A percentile compares a stretch with the other conserved stretches of the same genome.
phyloP scores from a whole-genome alignment of 1,140 invertebrate species.

The Probaryconus sp. region DNA sequence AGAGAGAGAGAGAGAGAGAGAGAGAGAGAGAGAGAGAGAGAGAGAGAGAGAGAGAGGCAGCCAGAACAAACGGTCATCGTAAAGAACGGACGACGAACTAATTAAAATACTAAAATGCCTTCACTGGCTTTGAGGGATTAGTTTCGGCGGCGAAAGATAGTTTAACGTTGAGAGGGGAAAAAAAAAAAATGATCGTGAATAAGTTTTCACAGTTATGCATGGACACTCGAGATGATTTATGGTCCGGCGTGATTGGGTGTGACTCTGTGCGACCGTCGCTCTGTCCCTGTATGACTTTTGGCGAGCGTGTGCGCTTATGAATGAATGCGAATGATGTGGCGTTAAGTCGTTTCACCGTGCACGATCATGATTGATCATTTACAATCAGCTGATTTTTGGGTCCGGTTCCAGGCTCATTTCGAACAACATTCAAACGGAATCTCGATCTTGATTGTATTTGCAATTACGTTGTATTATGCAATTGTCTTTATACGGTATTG shows the following conservation, averaged over 20 bases:
- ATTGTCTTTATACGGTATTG: no score
- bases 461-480: no score
- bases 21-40: conserved; percentile 21
- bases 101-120: conserved; percentile 77
- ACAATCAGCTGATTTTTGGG: no score
- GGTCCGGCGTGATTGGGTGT: conserved; percentile 35
- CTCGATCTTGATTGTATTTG: no score
- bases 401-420: no score
- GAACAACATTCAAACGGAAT: no score
- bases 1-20: conserved; percentile 26
- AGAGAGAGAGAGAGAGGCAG: conserved; percentile 33
- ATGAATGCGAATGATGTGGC: no score
- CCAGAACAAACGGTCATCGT: conserved; percentile 70
- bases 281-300: no score
- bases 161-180: conserved; percentile 33
- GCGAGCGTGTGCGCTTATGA: no score
- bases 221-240: conserved; percentile 52
- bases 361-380: no score
- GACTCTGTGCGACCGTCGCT: conserved; percentile 16
- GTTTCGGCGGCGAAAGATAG: conserved; percentile 59
- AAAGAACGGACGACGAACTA: conserved; percentile 72
- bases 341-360: no score
- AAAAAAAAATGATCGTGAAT: conserved; percentile 34
- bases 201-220: conserved; percentile 26
- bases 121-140: conserved; percentile 71